These are phyloP conservation scores for Mesembrinibis cayennensis DNA, from an alignment of 2,113 vertebrate genomes.

Conservation along the genomic window DNA sequence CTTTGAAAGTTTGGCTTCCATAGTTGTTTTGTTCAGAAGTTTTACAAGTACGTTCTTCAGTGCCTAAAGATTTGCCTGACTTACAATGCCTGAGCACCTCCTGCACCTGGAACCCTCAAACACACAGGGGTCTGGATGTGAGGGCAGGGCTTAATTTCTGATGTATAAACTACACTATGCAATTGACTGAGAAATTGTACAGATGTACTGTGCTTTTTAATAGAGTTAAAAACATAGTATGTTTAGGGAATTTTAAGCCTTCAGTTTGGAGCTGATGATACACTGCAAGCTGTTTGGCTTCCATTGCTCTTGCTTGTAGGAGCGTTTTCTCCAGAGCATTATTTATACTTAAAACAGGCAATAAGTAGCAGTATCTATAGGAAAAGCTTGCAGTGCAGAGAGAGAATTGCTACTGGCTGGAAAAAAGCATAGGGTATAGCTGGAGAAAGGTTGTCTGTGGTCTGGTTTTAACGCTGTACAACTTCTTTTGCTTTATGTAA, in stretches of 20 bases:
- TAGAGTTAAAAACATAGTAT: not conserved
- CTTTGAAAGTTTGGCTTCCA: not conserved
- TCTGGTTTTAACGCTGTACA: not conserved
- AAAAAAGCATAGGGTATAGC: not conserved
- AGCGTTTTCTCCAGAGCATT: not conserved
- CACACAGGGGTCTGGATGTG: not conserved
- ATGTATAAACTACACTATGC: not conserved
- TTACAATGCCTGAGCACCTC: not conserved
- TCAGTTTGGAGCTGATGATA: not conserved
- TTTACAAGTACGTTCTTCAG: not conserved
- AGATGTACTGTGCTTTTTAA: not conserved
- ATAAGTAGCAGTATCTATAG: not conserved
- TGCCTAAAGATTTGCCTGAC: not conserved
- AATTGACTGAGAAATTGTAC: not conserved
- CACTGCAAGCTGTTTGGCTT: not conserved
- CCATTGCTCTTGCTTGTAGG: not conserved
- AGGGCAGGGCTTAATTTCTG: not conserved
- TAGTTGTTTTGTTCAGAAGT: not conserved
- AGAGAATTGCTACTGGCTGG: not conserved
- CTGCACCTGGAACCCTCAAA: not conserved
- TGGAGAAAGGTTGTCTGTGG: not conserved
- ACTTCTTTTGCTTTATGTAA: not conserved
- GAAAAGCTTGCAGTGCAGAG: not conserved
- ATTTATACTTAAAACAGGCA: not conserved
- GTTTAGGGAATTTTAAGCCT: not conserved